phyloP scores from a whole-genome alignment of 2,888 invertebrate genomes.

The Gymnocheta viridis region DNA sequence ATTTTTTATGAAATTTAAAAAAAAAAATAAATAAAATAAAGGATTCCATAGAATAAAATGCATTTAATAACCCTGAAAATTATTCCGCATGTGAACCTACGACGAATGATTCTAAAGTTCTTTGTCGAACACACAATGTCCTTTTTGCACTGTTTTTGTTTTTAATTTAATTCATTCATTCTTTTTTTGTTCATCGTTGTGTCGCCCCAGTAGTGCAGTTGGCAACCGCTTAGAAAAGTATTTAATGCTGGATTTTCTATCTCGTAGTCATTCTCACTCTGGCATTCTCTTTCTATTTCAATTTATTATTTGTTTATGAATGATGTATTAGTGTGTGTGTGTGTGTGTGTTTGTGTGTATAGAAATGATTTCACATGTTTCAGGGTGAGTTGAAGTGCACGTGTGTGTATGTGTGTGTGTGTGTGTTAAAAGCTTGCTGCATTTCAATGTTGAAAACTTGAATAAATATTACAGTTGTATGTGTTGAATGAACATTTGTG shows the following conservation, averaged over 20 bases:
- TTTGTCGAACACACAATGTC: conserved; percentile 2
- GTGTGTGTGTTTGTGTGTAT: background rate
- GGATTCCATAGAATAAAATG: conserved; percentile 28
- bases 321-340: background rate
- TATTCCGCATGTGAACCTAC: background rate
- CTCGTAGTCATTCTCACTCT: background rate
- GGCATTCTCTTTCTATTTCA: background rate
- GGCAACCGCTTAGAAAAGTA: conserved; percentile 49
- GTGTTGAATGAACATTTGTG: conserved; percentile 13
- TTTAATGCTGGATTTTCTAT: conserved; percentile 31
- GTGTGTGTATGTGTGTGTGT: background rate
- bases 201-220: conserved; percentile 17
- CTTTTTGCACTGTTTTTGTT: background rate
- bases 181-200: background rate
- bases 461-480: conserved; percentile 49
- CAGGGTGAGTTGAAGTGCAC: background rate
- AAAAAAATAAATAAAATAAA: conserved; percentile 3
- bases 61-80: conserved; percentile 52
- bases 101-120: conserved; percentile 18
- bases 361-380: background rate
- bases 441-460: conserved; percentile 56
- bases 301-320: conserved; percentile 21
- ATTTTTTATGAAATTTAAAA: conserved; percentile 8
- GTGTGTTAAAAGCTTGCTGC: conserved; percentile 5
- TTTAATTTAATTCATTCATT: background rate